Evolutionary conservation across 2,113 vertebrate genomes (phyloP).

Genomic region (Embiotoca jacksoni): DNA sequence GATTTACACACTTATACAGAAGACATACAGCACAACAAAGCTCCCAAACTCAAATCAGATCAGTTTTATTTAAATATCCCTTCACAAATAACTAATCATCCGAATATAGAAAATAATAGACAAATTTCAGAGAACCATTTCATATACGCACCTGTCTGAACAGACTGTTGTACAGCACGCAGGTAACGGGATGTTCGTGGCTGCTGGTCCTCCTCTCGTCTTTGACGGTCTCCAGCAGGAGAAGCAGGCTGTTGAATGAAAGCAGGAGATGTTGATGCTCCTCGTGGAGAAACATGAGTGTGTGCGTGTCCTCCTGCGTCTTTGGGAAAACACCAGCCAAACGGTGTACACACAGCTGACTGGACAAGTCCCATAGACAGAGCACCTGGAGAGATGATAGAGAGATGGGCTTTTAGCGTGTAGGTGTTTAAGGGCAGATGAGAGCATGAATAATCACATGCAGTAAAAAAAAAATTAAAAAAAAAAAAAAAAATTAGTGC

Average conservation of each 20-base stretch:
- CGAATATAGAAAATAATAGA: too few relatives aligned
- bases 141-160: conserved; percentile 78
- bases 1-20: too few relatives aligned
- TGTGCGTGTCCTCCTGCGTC: conserved; percentile 52
- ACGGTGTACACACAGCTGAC: conserved; percentile 63
- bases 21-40: too few relatives aligned
- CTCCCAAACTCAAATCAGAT: too few relatives aligned
- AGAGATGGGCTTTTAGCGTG: background rate
- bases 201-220: conserved; percentile 77
- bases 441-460: background rate
- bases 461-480: background rate
- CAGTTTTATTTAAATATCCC: too few relatives aligned
- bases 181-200: conserved; percentile 80
- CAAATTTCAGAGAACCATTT: background rate
- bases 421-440: background rate
- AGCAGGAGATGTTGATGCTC: conserved; percentile 65
- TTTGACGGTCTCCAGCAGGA: conserved; percentile 80
- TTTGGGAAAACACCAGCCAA: conserved; percentile 64
- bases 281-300: conserved; percentile 65
- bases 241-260: conserved; percentile 77
- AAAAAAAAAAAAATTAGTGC: background rate
- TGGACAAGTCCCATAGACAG: conserved; percentile 74
- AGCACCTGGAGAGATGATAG: conserved; percentile 56
- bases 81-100: too few relatives aligned
- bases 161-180: conserved; percentile 79